Evolutionary conservation across 2,113 vertebrate genomes (phyloP), one percentile per base, ranked within the genome.

Genomic region (Peromyscus californicus): DNA sequence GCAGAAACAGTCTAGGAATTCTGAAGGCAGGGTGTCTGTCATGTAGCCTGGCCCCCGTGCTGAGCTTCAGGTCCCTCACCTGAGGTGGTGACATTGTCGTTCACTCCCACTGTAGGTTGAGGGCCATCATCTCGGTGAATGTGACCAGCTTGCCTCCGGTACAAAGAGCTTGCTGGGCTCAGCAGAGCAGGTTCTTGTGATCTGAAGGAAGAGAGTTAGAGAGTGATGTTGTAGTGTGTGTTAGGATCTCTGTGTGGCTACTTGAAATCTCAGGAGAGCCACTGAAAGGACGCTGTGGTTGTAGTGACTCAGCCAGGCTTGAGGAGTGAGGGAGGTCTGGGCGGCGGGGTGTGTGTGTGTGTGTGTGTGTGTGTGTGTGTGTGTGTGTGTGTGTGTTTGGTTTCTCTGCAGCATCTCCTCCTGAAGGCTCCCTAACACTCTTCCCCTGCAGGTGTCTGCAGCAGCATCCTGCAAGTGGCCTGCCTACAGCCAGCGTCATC

Each of bases 401-500:
- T 1, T 26, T 59, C 15, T 39, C 1, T 36, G 72, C 1, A 29
- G 12, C 4, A 3, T 29, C 39, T 45, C 29, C 7, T 42, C 72
- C 84, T 48, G 24, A 94, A 0, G 33, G 63, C 15, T 13, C 42
- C 63, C 29, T 78, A 42, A 33, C 91, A 87, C 89, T 96, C 75
- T 33, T 88, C 42, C n/a, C 70, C 69, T 57, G 39, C 98, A 99
- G 99, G 97, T 99, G 99, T 98, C 98, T 99, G 5, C 98, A 98
- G 95, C 98, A 99, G 96, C 95, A 96, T 7, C 98, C 98, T 45
- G 98, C 98, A 31, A 98, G 98, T 91, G 98, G 97, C 26, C 98
- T 99, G 90, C 99, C 99, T 39, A 98, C 98, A 0, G 99, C 99
- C 88, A 99, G 99, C 83, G 57, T 99, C 84, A 98, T 99, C 93